Percentiles rank a stretch among this genome's conserved stretches.
These are phyloP conservation scores for Morone chrysops DNA, from an alignment of 2,113 vertebrate genomes.

Conservation along the genomic window DNA sequence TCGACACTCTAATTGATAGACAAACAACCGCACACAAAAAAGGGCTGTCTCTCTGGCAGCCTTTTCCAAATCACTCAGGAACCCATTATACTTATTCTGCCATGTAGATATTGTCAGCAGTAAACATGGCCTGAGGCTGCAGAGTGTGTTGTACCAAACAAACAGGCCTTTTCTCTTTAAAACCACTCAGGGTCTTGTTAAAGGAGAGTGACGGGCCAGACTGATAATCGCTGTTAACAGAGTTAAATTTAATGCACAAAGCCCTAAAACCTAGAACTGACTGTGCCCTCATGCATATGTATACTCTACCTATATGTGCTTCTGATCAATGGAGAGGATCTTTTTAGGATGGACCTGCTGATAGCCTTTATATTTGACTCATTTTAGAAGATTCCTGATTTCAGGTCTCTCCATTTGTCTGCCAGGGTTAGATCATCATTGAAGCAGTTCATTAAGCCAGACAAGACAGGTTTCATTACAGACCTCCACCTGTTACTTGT, in stretches of 20 bases:
- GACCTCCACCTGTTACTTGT: not conserved
- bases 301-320: no score
- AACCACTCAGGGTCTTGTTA: slow-evolving; percentile 49
- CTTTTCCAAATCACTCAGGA: slow-evolving; percentile 54
- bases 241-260: slow-evolving; percentile 12
- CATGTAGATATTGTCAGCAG: slow-evolving; percentile 58
- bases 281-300: slow-evolving; percentile 3
- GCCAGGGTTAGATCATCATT: not conserved
- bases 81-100: slow-evolving; percentile 47
- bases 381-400: no score
- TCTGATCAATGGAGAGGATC: no score
- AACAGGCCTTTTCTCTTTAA: slow-evolving; percentile 18
- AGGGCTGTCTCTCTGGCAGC: slow-evolving; percentile 24
- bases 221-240: slow-evolving; percentile 37
- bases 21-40: slow-evolving; percentile 44
- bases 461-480: not conserved
- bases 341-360: no score
- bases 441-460: not conserved
- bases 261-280: not conserved
- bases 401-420: not conserved
- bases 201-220: slow-evolving; percentile 26
- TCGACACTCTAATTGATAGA: slow-evolving; percentile 53
- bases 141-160: slow-evolving; percentile 38
- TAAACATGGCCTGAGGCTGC: slow-evolving; percentile 48
- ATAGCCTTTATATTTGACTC: no score